Conservation (phyloP, 1,140 invertebrate species). For the Brachionus sp. region DNA sequence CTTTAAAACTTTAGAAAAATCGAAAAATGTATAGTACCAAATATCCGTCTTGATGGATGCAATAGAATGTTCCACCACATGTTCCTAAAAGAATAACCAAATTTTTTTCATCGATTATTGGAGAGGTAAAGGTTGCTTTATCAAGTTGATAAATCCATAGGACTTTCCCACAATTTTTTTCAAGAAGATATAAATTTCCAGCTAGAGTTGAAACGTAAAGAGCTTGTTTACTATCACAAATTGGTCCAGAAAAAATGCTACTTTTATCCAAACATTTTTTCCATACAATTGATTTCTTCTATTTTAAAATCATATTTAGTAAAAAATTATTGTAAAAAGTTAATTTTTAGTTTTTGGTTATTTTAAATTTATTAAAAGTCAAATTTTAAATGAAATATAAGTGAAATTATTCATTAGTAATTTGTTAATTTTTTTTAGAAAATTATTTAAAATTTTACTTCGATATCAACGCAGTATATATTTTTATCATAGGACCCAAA, state of each 20-base stretch:
- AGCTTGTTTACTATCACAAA: constrained; percentile 58
- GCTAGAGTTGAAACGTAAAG: constrained; percentile 64
- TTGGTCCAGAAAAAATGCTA: constrained; percentile 66
- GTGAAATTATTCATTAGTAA: not conserved
- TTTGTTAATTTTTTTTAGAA: not conserved
- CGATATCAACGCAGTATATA: constrained; percentile 64
- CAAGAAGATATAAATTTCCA: constrained; percentile 63
- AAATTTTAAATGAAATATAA: not conserved
- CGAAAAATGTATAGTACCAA: constrained; percentile 46
- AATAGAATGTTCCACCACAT: constrained; percentile 35
- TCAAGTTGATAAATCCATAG: constrained; percentile 62
- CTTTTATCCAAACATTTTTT: constrained; percentile 50
- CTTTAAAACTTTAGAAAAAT: not conserved
- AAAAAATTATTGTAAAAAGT: not conserved
- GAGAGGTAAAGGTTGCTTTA: constrained; percentile 65
- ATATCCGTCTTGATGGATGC: constrained; percentile 48
- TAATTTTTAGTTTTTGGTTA: no score
- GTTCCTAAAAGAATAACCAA: not conserved
- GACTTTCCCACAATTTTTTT: constrained; percentile 56
- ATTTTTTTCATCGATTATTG: constrained; percentile 48
- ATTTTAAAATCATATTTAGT: not conserved
- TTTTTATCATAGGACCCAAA: constrained; percentile 69
- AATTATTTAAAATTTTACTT: constrained; percentile 63
- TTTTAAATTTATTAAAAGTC: no score
- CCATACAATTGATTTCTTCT: not conserved